Conservation (phyloP, 2,888 invertebrate genomes). For the Apantesis nais region DNA sequence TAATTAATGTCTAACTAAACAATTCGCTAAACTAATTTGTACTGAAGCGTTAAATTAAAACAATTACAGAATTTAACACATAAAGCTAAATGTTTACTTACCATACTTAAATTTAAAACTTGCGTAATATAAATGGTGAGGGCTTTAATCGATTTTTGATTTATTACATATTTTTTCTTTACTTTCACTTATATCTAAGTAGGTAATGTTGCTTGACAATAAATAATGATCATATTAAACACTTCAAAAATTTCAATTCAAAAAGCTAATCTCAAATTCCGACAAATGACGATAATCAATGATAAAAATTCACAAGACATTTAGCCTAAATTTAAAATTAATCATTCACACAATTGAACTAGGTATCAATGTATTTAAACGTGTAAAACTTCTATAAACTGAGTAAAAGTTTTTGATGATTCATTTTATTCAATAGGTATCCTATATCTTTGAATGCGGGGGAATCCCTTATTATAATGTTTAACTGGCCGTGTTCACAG, state of each 20-base stretch:
- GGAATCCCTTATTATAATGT: too few species aligned
- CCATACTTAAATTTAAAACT: background rate
- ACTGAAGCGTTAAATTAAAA: constrained; percentile 10
- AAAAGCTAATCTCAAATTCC: background rate
- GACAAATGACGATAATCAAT: background rate
- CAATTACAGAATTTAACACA: background rate
- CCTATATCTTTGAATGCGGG: too few species aligned
- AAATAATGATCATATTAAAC: background rate
- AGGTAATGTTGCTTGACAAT: background rate
- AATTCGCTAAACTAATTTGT: constrained; percentile 1
- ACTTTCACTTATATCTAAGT: background rate
- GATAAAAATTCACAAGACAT: background rate
- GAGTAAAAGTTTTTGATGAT: too few species aligned
- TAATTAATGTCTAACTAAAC: background rate
- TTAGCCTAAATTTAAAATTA: too few species aligned
- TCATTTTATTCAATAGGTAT: too few species aligned
- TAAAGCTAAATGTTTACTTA: background rate
- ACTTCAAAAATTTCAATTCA: background rate
- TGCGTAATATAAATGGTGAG: background rate
- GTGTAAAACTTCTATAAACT: too few species aligned
- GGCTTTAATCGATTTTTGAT: background rate
- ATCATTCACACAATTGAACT: background rate
- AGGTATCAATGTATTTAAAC: background rate
- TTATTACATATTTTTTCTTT: background rate
- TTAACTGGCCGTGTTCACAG: background rate